Base-by-base conservation (phyloP, 2,797 vertebrate species). In the Xerus rutilus region DNA sequence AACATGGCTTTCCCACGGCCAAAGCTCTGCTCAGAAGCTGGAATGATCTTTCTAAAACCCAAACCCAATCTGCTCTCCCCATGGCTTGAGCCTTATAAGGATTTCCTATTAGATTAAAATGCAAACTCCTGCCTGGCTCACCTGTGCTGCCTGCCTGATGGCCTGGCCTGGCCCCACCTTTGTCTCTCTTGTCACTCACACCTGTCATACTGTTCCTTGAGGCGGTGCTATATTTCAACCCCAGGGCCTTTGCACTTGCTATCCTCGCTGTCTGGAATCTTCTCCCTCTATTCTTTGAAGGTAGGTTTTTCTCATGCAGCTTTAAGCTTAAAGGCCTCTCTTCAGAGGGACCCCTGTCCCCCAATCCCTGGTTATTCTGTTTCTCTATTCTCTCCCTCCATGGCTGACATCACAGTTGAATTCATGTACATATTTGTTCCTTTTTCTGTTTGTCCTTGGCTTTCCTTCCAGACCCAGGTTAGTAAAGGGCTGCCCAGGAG, bases 391-490 rank as follows among this genome's bases (percentile, higher is more conserved):
- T 70, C 45, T 59, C 23, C 28, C 57, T 43, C 76, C 59, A 10
- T 7, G 62, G 9, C 12, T 1, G 28, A 32, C 32, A 1, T 62
- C 39, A 8, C 23, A 59, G 4, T 28, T 39, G 45, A 13, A 10
- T 13, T 21, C 23, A 1, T 0, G 17, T 11, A 2, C 0, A 0
- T 5, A 2, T 32, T 49, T 39, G 12, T n/a, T 13, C 32, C 18
- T 79, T 59, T 79, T 82, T n/a, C 35, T 43, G 1, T 70, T 70
- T 79, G 18, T 13, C n/a, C 5, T 76, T 25, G 87, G 28, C n/a
- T 45, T 82, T 8, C 4, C 30, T 23, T 57, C 25, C 64, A 70
- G 67, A 28, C 28, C 9, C 39, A 25, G 45, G 57, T 43, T 57
- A 23, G 59, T 14, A 30, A 35, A n/a, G 7, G 32, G 30, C 1